Percentiles rank a stretch among this genome's conserved stretches.
Evolutionary conservation across 2,797 vertebrate species (phyloP).

Genomic region (Eutrigla gurnardus): DNA sequence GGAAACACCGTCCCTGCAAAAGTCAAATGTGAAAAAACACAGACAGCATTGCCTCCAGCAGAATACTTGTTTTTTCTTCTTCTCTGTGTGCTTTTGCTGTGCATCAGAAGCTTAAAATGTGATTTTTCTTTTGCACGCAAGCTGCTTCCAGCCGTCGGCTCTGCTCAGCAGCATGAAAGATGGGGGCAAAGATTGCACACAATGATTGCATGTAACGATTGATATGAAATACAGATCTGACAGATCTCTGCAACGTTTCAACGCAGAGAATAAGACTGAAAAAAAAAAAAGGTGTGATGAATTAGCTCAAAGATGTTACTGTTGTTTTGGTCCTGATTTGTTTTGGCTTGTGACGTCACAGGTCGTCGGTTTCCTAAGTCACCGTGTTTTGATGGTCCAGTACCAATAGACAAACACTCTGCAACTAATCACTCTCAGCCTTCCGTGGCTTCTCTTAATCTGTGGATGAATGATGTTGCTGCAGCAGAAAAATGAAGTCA

Average conservation of each 20-base stretch:
- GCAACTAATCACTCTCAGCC: neutral
- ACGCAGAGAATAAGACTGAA: no score
- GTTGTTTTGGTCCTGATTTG: neutral
- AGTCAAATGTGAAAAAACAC: neutral
- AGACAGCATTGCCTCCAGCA: neutral
- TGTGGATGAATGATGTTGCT: neutral
- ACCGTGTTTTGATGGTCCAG: neutral
- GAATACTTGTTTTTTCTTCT: neutral
- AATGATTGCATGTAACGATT: neutral
- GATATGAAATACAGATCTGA: no score
- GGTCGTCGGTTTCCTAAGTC: neutral
- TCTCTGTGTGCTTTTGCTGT: neutral
- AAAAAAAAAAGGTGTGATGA: neutral
- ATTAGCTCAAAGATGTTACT: neutral
- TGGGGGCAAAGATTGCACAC: neutral
- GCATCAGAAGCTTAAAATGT: neutral
- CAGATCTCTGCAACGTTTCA: no score
- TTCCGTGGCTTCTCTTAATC: neutral
- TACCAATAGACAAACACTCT: neutral
- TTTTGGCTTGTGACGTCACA: neutral
- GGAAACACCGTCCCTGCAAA: neutral
- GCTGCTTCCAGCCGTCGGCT: neutral
- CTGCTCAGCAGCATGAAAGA: neutral
- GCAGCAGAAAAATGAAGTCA: neutral
- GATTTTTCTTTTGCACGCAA: neutral